Percentiles rank a stretch among this genome's conserved stretches.
Conservation (phyloP, 2,797 vertebrate genomes). For the Brachyalestes nurse region DNA sequence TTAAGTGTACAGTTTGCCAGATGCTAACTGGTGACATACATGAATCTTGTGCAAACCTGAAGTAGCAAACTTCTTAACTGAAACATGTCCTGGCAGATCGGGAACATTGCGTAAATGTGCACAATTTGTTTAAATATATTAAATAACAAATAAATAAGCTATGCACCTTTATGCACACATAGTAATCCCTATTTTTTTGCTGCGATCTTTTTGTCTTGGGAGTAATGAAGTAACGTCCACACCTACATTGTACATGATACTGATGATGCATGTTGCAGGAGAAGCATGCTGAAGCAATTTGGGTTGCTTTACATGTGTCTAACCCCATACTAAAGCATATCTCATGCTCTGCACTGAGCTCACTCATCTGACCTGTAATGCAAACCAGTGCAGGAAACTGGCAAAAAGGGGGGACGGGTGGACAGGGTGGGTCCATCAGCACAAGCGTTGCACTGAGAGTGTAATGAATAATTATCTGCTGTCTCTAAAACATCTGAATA, state of each 20-base stretch:
- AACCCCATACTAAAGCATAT: conserved; percentile 29
- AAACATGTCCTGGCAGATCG: too few relatives aligned
- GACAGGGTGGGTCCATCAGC: conserved; percentile 40
- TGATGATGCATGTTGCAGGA: conserved; percentile 15
- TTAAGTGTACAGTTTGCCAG: too few relatives aligned
- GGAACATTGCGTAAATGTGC: too few relatives aligned
- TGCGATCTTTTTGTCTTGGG: neutral
- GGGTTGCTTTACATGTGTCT: conserved; percentile 37
- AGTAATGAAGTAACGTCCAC: conserved; percentile 14
- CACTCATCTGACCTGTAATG: conserved; percentile 43
- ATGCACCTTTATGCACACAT: neutral
- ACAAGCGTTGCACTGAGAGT: conserved; percentile 41
- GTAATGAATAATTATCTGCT: conserved; percentile 69
- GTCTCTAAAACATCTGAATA: conserved; percentile 68
- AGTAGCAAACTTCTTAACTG: too few relatives aligned
- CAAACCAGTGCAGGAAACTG: conserved; percentile 38
- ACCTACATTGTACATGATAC: neutral
- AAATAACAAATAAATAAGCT: neutral
- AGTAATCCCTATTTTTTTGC: neutral
- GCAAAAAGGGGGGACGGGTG: conserved; percentile 9
- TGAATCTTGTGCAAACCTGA: too few relatives aligned
- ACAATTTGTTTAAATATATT: neutral
- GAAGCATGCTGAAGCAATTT: conserved; percentile 37
- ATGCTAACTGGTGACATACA: too few relatives aligned
- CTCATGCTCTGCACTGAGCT: conserved; percentile 16